Percentiles rank a stretch among this genome's conserved stretches.
Conservation (phyloP, 2,888 invertebrate genomes). For the Kuschelorhynchus macadamiae region DNA sequence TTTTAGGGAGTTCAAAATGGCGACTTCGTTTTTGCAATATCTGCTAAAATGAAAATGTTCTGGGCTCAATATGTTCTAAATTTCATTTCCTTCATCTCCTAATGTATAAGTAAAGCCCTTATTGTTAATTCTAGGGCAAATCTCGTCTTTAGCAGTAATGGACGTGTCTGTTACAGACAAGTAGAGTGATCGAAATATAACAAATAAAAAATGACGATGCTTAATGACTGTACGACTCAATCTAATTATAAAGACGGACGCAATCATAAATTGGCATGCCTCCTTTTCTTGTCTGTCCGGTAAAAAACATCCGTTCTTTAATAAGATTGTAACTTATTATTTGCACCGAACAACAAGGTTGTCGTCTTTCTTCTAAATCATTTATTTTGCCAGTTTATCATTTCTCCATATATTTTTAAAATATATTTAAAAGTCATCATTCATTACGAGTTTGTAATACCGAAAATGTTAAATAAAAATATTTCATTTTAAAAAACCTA, state of each 20-base stretch:
- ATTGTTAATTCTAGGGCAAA: no score
- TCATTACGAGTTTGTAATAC: no score
- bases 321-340: constrained; percentile 24
- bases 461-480: no score
- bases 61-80: no score
- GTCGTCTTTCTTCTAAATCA: neutral
- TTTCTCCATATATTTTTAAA: neutral
- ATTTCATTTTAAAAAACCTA: no score
- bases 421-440: neutral
- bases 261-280: constrained; percentile 18
- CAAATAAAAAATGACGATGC: constrained; percentile 6
- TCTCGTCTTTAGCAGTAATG: constrained; percentile 1
- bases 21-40: no score
- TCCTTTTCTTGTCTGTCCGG: constrained; percentile 19
- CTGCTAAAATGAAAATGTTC: no score
- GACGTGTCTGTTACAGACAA: constrained; percentile 3
- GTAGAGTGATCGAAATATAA: constrained; percentile 1
- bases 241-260: constrained; percentile 33
- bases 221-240: constrained; percentile 21
- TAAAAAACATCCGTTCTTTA: constrained; percentile 31
- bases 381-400: neutral
- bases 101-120: no score
- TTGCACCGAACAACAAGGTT: neutral
- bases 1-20: no score
- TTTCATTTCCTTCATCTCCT: no score